Base-by-base conservation (phyloP, 2,888 invertebrate species). In the Pardosa pseudoannulata region DNA sequence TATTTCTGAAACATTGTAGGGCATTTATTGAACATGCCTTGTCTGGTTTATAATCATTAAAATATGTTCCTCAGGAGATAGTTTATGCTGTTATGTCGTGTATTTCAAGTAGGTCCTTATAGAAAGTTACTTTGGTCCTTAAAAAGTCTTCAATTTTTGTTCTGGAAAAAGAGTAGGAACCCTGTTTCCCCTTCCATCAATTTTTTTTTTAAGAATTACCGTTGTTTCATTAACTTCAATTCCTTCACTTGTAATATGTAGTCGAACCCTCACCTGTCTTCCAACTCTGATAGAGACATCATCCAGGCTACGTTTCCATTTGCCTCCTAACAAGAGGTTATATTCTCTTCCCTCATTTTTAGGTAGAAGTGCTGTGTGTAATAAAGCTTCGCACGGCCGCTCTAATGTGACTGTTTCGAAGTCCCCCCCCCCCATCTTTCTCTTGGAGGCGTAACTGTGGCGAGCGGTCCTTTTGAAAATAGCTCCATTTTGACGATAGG, bases 381-480 rank as follows among this genome's bases (percentile, higher is more conserved):
- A 76, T 73, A 62, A 64, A 65, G 46, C n/a, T 67, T 19, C 41
- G 41, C 29, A 28, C 32, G 9, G 56, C 27, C 5, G 27, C 28
- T 27, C 28, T 79, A 79, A 73, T 79, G 65, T 67, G 79, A 79
- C 70, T 79, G 70, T 39, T 23, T 46, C 56, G 23, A 23, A 16
- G 23, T 56, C 16, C 29, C 5, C n/a, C 16, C 28, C 56, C 36
- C 13, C 62, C n/a, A n/a, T 36, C 65, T 31, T 41, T 31, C 65
- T 29, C 70, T 6, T 41, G 71, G n/a, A 71, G 75, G 70, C 81
- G 70, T 39, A 68, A 70, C 62, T 75, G 74, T 41, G 29, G 67
- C 65, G 28, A 65, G 78, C 83, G 83, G 83, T 23, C 16, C 73
- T 73, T 67, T 83, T 83, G 83, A 83, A 56, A 72, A 50, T 56